Conservation (phyloP, 2,888 invertebrate genomes). For the Parnassius mnemosyne region DNA sequence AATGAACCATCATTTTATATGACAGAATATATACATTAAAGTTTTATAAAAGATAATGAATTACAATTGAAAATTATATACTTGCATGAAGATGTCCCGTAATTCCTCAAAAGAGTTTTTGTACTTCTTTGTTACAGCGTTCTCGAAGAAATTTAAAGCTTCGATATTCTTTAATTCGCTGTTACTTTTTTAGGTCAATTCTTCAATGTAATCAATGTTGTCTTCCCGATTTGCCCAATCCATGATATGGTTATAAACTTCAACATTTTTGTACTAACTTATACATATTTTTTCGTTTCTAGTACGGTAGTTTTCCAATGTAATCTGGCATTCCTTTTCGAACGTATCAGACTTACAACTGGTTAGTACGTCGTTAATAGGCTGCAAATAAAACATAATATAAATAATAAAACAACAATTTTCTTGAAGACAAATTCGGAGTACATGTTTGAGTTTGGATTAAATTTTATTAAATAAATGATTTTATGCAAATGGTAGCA, state of each 20-base stretch:
- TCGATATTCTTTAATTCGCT: conserved; percentile 1
- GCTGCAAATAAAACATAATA: conserved; percentile 6
- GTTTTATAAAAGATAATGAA: conserved; percentile 16
- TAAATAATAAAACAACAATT: too few relatives aligned
- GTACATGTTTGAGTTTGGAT: too few relatives aligned
- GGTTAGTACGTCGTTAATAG: conserved; percentile 19
- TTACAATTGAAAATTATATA: conserved; percentile 21
- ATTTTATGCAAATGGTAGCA: too few relatives aligned
- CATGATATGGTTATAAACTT: neutral
- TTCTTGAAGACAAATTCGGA: too few relatives aligned
- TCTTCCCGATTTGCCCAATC: conserved; percentile 10
- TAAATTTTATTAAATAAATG: too few relatives aligned
- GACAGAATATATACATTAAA: conserved; percentile 3
- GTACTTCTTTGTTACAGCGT: conserved; percentile 6
- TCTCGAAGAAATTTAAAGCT: conserved; percentile 17
- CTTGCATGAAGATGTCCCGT: conserved; percentile 5
- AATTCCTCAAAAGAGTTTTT: conserved; percentile 8
- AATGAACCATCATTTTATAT: too few relatives aligned
- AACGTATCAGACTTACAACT: conserved; percentile 16
- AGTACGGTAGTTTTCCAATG: conserved; percentile 10
- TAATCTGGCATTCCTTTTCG: conserved; percentile 12
- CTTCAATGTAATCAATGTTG: conserved; percentile 15
- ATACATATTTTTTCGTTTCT: conserved; percentile 15
- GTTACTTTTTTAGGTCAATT: conserved; percentile 12
- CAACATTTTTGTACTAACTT: conserved; percentile 20